Evolutionary conservation across 2,888 invertebrate genomes (phyloP), one percentile per base, ranked within the genome.

Genomic region (Drepana falcataria): DNA sequence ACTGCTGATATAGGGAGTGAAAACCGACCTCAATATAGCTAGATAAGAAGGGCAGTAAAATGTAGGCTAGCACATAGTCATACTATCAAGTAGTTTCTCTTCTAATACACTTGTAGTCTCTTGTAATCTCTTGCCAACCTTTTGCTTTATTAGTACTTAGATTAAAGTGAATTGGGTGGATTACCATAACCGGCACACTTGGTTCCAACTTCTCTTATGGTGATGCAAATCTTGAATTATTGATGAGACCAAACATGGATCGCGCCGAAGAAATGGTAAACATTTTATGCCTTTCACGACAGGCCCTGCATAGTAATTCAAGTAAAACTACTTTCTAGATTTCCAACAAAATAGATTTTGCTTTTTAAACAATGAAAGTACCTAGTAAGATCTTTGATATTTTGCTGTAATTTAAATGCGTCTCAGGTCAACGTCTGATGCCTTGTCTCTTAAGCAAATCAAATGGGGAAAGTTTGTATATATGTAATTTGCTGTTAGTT

Each of bases 311-410:
- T 51, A 49, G 21, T 21, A 21, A 21, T 49, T 55, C 47, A 52
- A 53, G n/a, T 51, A 48, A 55, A 47, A 57, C 53, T 44, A 55
- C 57, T 57, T 57, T 57, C 57, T 57, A 53, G 49, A 48, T 47
- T 44, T 48, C 37, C 55, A 47, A 9, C 35, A 53, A 53, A 53
- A 55, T 57, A 55, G 55, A 57, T 53, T 51, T 49, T 49, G 41
- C 49, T 53, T 53, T 21, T 48, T 40, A 35, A 53, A 41, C 35
- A 35, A 48, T n/a, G 41, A 51, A 51, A 40, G 48, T 48, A 48
- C 4, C 21, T 37, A 49, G 2, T 2, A 34, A 40, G 40, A 40
- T 51, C 6, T 51, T 7, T 33, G 3, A 37, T 2, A 35, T 33
- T 34, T 40, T 33, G 40, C 33, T 7, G 35, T 40, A 4, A 41